Conservation (phyloP, 2,113 vertebrate species). For the Malaclemys terrapin region DNA sequence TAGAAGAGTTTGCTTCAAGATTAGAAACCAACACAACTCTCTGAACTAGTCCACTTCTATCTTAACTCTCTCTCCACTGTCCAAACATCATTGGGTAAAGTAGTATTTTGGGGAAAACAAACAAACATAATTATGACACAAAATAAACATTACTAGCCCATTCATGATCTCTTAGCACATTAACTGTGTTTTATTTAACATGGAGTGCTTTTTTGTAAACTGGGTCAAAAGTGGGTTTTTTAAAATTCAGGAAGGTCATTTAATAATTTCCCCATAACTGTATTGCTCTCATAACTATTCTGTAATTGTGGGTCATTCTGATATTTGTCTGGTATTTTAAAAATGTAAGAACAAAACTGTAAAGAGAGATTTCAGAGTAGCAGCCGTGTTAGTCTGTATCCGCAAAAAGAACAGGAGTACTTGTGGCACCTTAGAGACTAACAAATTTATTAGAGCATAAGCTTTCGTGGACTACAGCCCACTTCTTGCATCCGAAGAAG, state of each 20-base stretch:
- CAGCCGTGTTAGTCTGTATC: no score
- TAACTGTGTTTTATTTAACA: not conserved
- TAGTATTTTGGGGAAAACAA: not conserved
- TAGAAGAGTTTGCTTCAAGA: no score
- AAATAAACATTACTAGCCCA: not conserved
- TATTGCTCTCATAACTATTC: not conserved
- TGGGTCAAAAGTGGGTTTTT: not conserved
- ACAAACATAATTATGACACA: not conserved
- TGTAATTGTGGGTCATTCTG: not conserved
- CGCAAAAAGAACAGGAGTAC: no score
- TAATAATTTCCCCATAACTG: not conserved
- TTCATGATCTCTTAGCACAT: not conserved
- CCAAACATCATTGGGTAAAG: not conserved
- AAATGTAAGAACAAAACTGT: not conserved
- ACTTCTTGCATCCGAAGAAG: no score
- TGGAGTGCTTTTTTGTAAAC: not conserved
- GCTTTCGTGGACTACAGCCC: no score
- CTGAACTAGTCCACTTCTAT: not conserved
- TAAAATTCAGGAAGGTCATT: not conserved
- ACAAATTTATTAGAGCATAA: no score
- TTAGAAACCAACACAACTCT: not conserved
- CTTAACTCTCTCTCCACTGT: not conserved
- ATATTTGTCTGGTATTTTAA: not conserved
- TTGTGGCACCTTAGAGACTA: no score
- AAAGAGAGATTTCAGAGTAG: not conserved